phyloP scores from a whole-genome alignment of 2,888 invertebrate genomes.

The Creontiades dilutus region DNA sequence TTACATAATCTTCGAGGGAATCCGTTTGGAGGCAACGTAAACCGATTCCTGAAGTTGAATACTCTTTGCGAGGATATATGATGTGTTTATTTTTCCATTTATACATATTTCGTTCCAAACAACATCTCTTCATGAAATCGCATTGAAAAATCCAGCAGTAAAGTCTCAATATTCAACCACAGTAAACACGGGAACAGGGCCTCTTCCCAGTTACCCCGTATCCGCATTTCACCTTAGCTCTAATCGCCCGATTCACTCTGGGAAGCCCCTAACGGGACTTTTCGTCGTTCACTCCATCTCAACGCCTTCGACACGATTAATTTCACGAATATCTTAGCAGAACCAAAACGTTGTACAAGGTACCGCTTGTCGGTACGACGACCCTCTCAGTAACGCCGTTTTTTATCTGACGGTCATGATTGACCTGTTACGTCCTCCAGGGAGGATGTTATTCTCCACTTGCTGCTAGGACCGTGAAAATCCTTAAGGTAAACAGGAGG shows the following conservation, averaged over 20 bases:
- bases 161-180: too few species aligned
- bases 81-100: too few species aligned
- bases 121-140: too few species aligned
- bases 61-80: too few species aligned
- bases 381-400: slow-evolving; percentile 6
- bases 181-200: too few species aligned
- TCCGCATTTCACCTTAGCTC: slow-evolving; percentile 10
- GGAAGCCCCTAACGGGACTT: background rate
- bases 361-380: slow-evolving; percentile 19
- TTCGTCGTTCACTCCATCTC: background rate
- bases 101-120: too few species aligned
- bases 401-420: background rate
- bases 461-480: background rate
- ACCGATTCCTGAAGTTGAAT: too few species aligned
- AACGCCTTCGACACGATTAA: background rate
- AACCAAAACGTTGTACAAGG: background rate
- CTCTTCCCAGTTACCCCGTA: background rate
- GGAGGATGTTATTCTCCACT: background rate
- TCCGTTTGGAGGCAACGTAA: too few species aligned
- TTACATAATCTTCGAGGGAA: too few species aligned
- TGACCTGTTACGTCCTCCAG: slow-evolving; percentile 13
- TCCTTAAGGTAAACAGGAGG: background rate
- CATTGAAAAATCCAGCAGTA: too few species aligned
- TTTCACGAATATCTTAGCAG: slow-evolving; percentile 7
- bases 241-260: background rate